A percentile compares a stretch with the other conserved stretches of the same genome.
These are phyloP conservation scores for Aurelia aurita complex sp. Pacific DNA, from an alignment of 30 jellyfish, hydroid and myxozoan genomes.

Conservation along the genomic window DNA sequence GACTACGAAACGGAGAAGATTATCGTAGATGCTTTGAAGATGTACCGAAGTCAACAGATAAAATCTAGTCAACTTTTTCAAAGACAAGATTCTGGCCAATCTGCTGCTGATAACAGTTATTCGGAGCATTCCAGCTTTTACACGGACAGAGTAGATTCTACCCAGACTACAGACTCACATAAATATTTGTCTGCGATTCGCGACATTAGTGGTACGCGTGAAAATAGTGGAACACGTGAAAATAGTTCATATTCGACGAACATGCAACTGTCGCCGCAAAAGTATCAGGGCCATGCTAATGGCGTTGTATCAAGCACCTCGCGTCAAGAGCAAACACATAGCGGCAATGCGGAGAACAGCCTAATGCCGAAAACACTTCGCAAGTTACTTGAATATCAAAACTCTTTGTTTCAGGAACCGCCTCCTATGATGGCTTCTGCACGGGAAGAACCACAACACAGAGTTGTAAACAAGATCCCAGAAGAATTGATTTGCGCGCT, in stretches of 20 bases:
- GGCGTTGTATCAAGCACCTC: background rate
- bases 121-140: constrained; percentile 1
- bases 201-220: background rate
- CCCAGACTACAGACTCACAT: constrained; percentile 46
- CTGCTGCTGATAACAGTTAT: background rate
- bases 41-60: constrained; percentile 43
- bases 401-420: constrained; percentile 72
- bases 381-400: background rate
- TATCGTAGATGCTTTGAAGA: constrained; percentile 51
- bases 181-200: constrained; percentile 28
- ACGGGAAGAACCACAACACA: constrained; percentile 76
- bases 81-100: constrained; percentile 20
- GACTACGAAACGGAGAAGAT: constrained; percentile 63
- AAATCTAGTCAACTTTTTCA: background rate
- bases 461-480: constrained; percentile 48
- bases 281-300: background rate
- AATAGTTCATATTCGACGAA: background rate
- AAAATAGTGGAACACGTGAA: background rate
- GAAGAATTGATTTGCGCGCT: constrained; percentile 89
- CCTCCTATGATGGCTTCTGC: constrained; percentile 80
- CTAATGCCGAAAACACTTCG: constrained; percentile 15
- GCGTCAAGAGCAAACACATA: background rate
- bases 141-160: constrained; percentile 29
- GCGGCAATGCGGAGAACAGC: background rate
- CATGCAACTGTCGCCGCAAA: too few species aligned